A percentile compares a stretch with the other conserved stretches of the same genome.
These are phyloP conservation scores for Microtus ochrogaster DNA, from an alignment of 2,113 vertebrate species.

Conservation along the genomic window DNA sequence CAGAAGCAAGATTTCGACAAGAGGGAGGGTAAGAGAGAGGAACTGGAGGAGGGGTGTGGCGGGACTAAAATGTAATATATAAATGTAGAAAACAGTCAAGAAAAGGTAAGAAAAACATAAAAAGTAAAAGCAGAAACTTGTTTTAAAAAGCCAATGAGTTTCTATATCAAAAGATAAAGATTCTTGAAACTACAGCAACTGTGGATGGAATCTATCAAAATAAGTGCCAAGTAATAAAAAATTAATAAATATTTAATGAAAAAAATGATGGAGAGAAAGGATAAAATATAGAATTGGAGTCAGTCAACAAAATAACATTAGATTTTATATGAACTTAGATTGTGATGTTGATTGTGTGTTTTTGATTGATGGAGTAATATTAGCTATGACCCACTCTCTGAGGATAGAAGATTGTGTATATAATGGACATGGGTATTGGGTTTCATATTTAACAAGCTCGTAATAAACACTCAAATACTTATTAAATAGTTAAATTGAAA, in stretches of 20 bases:
- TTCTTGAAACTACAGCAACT: conserved; percentile 6
- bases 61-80: not conserved
- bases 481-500: not conserved
- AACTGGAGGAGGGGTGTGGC: not conserved
- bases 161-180: not conserved
- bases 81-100: not conserved
- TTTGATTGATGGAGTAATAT: not conserved
- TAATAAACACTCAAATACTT: not conserved
- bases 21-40: not conserved
- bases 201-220: not conserved
- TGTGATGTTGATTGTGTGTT: not conserved
- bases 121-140: not conserved
- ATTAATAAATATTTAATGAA: conserved; percentile 21
- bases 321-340: not conserved
- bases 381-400: not conserved
- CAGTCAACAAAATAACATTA: not conserved
- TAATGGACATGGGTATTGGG: not conserved
- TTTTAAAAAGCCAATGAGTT: not conserved
- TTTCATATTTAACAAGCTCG: not conserved
- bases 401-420: not conserved
- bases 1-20: conserved; percentile 15
- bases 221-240: not conserved
- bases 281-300: conserved; percentile 26
- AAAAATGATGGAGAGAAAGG: not conserved
- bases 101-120: not conserved